Evolutionary conservation across 2,888 invertebrate species (phyloP).

Genomic region (Fragum fragum): DNA sequence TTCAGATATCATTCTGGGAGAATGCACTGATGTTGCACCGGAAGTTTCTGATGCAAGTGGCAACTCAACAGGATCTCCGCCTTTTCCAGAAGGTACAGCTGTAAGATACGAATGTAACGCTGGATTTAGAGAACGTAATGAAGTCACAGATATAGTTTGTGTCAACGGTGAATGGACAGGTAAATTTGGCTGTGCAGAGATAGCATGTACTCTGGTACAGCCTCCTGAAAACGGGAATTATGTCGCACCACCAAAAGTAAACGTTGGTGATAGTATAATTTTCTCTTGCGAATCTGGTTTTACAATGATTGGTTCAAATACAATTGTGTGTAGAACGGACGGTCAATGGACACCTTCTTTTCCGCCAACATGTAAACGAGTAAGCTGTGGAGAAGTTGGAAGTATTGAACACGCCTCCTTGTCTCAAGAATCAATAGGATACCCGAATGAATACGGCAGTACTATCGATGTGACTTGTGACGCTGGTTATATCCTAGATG

Average conservation of each 20-base stretch:
- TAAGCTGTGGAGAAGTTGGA: slow-evolving; percentile 44
- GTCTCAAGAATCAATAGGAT: slow-evolving; percentile 13
- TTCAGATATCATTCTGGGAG: too few relatives aligned
- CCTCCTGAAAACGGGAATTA: slow-evolving; percentile 35
- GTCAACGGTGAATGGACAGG: slow-evolving; percentile 12
- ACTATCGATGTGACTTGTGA: slow-evolving; percentile 39
- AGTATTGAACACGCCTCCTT: slow-evolving; percentile 12
- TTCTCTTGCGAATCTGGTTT: slow-evolving; percentile 43
- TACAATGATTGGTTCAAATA: slow-evolving; percentile 5
- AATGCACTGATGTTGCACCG: too few relatives aligned
- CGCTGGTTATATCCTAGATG: slow-evolving; percentile 28
- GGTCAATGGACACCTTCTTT: slow-evolving; percentile 30
- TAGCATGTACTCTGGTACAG: slow-evolving; percentile 22
- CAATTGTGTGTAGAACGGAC: slow-evolving; percentile 30
- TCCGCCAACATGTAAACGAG: slow-evolving; percentile 39
- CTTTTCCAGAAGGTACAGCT: too few relatives aligned
- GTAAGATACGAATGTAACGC: slow-evolving; percentile 31
- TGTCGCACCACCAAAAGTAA: neutral
- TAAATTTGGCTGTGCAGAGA: slow-evolving; percentile 1
- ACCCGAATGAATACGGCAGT: slow-evolving; percentile 37
- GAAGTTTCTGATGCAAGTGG: too few relatives aligned
- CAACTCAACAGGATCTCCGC: too few relatives aligned
- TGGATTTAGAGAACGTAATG: slow-evolving; percentile 22
- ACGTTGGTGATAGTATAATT: neutral
- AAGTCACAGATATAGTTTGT: slow-evolving; percentile 16